Conservation (phyloP, 2,113 vertebrate genomes). For the Montifringilla adamsi region DNA sequence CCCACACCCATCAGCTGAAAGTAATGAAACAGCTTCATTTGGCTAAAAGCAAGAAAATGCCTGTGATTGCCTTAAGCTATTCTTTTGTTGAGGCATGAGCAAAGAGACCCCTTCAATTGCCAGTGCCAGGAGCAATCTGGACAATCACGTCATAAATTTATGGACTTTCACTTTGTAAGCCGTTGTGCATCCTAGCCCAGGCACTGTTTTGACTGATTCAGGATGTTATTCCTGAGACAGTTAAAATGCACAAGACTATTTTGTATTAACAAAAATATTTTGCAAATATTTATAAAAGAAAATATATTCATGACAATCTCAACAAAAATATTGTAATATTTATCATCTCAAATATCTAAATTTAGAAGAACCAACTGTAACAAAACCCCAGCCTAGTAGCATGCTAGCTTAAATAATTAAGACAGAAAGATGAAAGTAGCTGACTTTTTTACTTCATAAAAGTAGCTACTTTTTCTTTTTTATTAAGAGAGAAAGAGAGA, state of each 20-base stretch:
- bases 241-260: not conserved
- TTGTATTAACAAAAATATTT: not conserved
- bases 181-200: not conserved
- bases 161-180: not conserved
- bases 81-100: not conserved
- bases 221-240: not conserved
- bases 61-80: not conserved
- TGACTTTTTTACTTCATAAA: not conserved
- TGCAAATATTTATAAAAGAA: not conserved
- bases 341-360: not conserved
- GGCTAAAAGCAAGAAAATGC: not conserved
- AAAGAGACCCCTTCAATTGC: not conserved
- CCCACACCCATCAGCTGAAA: not conserved
- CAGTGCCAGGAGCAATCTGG: not conserved
- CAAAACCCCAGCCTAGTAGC: not conserved
- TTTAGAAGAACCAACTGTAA: not conserved
- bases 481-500: rapidly evolving
- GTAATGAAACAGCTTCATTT: not conserved
- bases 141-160: not conserved
- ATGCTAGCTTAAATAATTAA: not conserved
- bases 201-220: not conserved
- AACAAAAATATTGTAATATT: not conserved
- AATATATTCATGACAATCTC: not conserved
- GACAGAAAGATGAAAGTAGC: not conserved
- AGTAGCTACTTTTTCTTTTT: too few species aligned